Percentiles rank a stretch among this genome's conserved stretches.
Conservation (phyloP, 1,140 invertebrate species). For the Camponotus floridanus region DNA sequence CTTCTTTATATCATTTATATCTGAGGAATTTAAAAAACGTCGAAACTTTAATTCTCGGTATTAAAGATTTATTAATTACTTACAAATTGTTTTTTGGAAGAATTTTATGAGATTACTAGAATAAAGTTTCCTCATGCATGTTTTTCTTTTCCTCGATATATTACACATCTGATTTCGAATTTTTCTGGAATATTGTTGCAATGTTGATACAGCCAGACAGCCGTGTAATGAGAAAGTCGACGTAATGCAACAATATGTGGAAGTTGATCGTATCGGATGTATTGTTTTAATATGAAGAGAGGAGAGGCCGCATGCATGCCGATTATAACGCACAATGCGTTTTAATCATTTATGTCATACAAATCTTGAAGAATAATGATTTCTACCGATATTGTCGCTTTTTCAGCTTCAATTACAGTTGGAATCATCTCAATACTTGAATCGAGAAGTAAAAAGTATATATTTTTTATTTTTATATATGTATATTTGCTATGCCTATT, state of each 20-base stretch:
- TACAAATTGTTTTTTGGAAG: not conserved
- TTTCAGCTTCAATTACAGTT: not conserved
- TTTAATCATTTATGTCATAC: constrained; percentile 12
- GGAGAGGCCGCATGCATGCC: not conserved
- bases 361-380: not conserved
- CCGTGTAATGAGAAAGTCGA: constrained; percentile 43
- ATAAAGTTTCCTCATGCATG: not conserved
- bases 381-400: constrained; percentile 7
- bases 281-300: constrained; percentile 10
- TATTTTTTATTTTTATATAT: not conserved
- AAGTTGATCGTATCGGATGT: constrained; percentile 20
- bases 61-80: constrained; percentile 22
- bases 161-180: not conserved
- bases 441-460: not conserved
- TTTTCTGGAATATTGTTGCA: constrained; percentile 21
- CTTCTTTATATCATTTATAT: not conserved
- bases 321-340: not conserved
- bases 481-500: not conserved
- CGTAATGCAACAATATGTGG: not conserved
- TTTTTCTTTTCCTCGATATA: not conserved
- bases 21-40: not conserved
- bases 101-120: constrained; percentile 12
- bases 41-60: constrained; percentile 34
- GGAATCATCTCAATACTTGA: not conserved
- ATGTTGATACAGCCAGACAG: constrained; percentile 27